A percentile compares a stretch with the other conserved stretches of the same genome.
These are phyloP conservation scores for Charadrius vociferus DNA, from an alignment of 2,113 vertebrate genomes.

Conservation along the genomic window DNA sequence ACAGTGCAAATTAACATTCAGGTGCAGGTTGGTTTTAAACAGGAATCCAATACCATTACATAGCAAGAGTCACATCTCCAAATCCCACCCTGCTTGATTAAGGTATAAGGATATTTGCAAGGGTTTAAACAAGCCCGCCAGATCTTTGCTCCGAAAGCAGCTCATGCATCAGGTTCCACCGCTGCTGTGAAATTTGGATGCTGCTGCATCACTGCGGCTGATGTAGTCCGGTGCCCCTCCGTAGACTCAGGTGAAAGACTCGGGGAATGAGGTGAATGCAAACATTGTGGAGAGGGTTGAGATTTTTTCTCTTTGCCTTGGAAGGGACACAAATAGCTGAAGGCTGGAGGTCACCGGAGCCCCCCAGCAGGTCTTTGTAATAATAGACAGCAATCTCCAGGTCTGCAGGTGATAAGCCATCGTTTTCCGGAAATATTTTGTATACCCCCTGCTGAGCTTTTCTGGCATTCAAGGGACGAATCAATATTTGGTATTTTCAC, in stretches of 20 bases:
- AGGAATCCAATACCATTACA: not conserved
- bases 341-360: conserved; percentile 49
- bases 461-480: conserved; percentile 35
- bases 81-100: not conserved
- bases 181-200: not conserved
- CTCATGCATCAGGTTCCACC: not conserved
- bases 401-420: conserved; percentile 65
- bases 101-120: not conserved
- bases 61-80: not conserved
- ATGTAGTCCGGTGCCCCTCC: not conserved
- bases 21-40: not conserved
- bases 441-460: conserved; percentile 53
- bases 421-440: conserved; percentile 42
- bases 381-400: conserved; percentile 2
- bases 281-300: conserved; percentile 9
- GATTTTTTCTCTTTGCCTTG: conserved; percentile 42
- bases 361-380: conserved; percentile 53
- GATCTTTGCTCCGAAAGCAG: not conserved
- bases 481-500: conserved; percentile 63
- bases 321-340: conserved; percentile 52
- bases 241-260: not conserved
- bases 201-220: not conserved
- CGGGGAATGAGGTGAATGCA: not conserved
- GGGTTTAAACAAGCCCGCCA: not conserved
- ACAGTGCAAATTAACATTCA: not conserved